These are phyloP conservation scores for Oryctolagus cuniculus DNA, from an alignment of 2,113 vertebrate species.

Conservation along the genomic window mOryCun1.1 NC_091442.1:98916001-98916500, in stretches of 20 bases:
- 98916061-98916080: not conserved
- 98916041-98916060: conserved; percentile 23
- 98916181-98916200: too few species aligned
- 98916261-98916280: not conserved
- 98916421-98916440: not conserved
- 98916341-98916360: not conserved
- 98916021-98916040: not conserved
- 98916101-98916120: not conserved
- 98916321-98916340: too few species aligned
- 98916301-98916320: not conserved
- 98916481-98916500: not conserved
- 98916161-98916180: not conserved
- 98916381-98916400: not conserved
- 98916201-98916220: not conserved
- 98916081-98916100: not conserved
- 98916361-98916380: not conserved
- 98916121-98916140: not conserved
- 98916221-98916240: not conserved
- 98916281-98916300: not conserved
- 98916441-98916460: not conserved
- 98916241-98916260: not conserved
- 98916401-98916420: not conserved
- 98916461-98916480: not conserved
- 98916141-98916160: not conserved
- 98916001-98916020: not conserved